Percentiles rank a stretch among this genome's conserved stretches.
Evolutionary conservation across 2,888 invertebrate species (phyloP).

Genomic region (Scaptomyza parva): DNA sequence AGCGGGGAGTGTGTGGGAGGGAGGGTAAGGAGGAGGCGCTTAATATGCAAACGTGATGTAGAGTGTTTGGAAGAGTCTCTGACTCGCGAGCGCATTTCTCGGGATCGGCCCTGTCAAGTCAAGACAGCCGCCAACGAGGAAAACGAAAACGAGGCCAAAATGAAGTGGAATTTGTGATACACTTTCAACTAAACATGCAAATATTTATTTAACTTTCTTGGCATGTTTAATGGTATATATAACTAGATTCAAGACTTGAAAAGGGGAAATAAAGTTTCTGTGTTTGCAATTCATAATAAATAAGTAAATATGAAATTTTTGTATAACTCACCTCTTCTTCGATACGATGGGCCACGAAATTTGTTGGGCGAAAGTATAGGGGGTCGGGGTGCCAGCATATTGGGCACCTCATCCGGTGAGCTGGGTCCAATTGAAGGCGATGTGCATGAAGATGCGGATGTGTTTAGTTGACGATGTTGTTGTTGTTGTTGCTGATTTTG

Average conservation of each 20-base stretch:
- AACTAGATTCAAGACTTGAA: no score
- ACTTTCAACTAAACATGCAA: not conserved
- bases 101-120: slow-evolving; percentile 52
- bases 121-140: slow-evolving; percentile 68
- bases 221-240: not conserved
- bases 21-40: slow-evolving; percentile 24
- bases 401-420: slow-evolving; percentile 84
- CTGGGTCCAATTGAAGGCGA: slow-evolving; percentile 72
- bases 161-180: slow-evolving; percentile 34
- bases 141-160: slow-evolving; percentile 71
- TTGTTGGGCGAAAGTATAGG: slow-evolving; percentile 82
- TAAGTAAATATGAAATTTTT: not conserved
- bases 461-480: slow-evolving; percentile 55
- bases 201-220: slow-evolving; percentile 2
- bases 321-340: slow-evolving; percentile 81
- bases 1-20: no score
- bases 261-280: no score
- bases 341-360: slow-evolving; percentile 79
- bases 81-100: slow-evolving; percentile 35
- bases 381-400: slow-evolving; percentile 84
- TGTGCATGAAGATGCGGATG: slow-evolving; percentile 62
- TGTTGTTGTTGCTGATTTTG: slow-evolving; percentile 63
- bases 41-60: slow-evolving; percentile 79
- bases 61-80: slow-evolving; percentile 27
- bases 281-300: no score